Conservation (phyloP, 2,113 vertebrate species). For the Scomber scombrus region DNA sequence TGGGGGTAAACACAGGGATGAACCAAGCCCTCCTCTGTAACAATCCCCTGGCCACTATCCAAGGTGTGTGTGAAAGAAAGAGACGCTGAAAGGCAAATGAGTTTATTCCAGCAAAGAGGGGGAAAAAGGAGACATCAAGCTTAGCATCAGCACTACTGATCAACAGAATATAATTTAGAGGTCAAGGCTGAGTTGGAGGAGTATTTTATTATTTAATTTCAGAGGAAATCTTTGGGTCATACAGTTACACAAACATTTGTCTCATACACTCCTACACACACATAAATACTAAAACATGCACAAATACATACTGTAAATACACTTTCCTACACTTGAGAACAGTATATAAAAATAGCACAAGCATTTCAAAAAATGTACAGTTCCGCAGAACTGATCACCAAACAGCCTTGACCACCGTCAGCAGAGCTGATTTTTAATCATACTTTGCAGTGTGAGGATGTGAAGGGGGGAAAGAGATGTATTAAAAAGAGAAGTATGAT, state of each 20-base stretch:
- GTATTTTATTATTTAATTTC: not conserved
- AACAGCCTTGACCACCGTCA: not conserved
- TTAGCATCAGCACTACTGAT: slow-evolving; percentile 23
- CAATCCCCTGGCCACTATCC: slow-evolving; percentile 94
- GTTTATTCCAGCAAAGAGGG: slow-evolving; percentile 12
- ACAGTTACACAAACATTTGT: slow-evolving; percentile 19
- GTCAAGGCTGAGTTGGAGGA: slow-evolving; percentile 24
- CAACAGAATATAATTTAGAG: slow-evolving; percentile 21
- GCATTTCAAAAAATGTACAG: not conserved
- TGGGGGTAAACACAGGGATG: slow-evolving; percentile 94
- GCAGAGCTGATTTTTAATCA: slow-evolving; percentile 38
- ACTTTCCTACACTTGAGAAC: slow-evolving; percentile 51
- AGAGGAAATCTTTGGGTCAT: slow-evolving; percentile 17
- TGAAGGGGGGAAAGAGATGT: not conserved
- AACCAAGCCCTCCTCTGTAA: slow-evolving; percentile 92
- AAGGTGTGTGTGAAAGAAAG: slow-evolving; percentile 88
- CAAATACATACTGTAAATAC: slow-evolving; percentile 38
- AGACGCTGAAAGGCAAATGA: slow-evolving; percentile 24
- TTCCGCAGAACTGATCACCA: slow-evolving; percentile 31
- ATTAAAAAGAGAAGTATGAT: slow-evolving; percentile 58
- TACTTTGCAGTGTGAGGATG: not conserved
- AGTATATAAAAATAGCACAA: slow-evolving; percentile 29
- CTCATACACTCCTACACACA: slow-evolving; percentile 35
- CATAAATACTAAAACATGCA: slow-evolving; percentile 9
- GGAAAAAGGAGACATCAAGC: not conserved